Base-by-base conservation (phyloP, 2,888 invertebrate species). In the Panzeria rudis region DNA sequence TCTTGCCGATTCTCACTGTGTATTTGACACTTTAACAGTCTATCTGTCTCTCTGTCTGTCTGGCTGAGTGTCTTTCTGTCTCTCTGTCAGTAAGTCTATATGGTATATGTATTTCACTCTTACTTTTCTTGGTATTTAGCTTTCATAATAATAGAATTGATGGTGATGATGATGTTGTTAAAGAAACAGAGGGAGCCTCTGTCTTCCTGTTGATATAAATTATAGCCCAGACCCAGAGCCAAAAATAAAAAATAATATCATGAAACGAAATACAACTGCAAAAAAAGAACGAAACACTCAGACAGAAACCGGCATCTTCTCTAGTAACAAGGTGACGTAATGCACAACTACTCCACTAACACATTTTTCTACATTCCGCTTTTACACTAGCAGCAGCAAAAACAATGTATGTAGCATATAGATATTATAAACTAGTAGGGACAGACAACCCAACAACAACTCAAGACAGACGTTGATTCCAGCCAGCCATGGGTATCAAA, bases 311-410 rank as follows among this genome's bases (percentile, higher is more conserved):
- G 82, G 82, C 82, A 83, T 77, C 82, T 77, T 83, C 82, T 83
- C 84, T 82, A 85, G 85, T 83, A 86, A 86, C 87, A 88, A 91
- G 91, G 91, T 92, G 92, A 92, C 92, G 92, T 92, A 92, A 92
- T 92, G 90, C 89, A 91, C 75, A 92, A 91, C 92, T 92, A 92
- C 92, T 92, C 92, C 92, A 92, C 92, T 92, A 92, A 92, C 92
- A 92, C 92, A 92, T 92, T 92, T 92, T 92, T 90, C 91, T 92
- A 90, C 91, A 91, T 91, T 91, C 91, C 90, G 90, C 89, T 88
- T 87, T 89, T 87, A 87, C 81, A 86, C 50, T 41, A 68, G 50
- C 75, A 78, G 50, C 50, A 72, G 50, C 68, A 75, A 44, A 68
- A 73, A 32, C 52, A 44, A 50, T 72, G 38, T 66, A 68, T 56